Conservation (phyloP, 2,797 vertebrate genomes). For the Urocyon cinereoargenteus region DNA sequence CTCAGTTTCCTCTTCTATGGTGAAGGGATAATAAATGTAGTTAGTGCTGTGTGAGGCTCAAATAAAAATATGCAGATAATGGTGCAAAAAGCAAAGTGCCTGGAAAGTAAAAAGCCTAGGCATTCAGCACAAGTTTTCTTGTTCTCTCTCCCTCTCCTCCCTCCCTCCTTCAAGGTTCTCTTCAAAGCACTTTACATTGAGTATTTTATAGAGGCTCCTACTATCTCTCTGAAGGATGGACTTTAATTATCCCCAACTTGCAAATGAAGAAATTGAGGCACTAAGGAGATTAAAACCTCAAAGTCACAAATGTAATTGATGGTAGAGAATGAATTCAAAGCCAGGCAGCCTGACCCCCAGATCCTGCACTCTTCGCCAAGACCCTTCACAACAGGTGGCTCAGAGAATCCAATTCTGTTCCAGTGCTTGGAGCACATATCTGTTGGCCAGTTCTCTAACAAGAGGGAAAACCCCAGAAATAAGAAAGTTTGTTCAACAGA, state of each 20-base stretch:
- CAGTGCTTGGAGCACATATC: neutral
- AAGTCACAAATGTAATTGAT: neutral
- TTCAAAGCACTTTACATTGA: neutral
- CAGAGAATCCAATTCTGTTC: neutral
- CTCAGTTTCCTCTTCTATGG: neutral
- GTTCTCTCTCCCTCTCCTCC: neutral
- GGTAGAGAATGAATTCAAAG: neutral
- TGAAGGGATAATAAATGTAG: neutral
- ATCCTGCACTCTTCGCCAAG: neutral
- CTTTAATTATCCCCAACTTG: neutral
- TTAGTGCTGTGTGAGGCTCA: neutral
- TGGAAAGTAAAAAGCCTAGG: neutral
- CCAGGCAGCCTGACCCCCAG: neutral
- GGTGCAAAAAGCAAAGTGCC: neutral
- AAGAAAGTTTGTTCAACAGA: neutral
- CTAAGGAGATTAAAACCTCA: neutral
- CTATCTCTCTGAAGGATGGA: neutral
- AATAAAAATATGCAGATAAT: neutral
- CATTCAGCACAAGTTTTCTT: neutral
- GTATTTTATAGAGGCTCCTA: neutral
- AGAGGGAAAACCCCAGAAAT: neutral
- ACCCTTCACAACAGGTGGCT: neutral
- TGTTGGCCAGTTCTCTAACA: neutral
- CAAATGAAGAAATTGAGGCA: neutral
- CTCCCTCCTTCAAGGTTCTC: neutral